Evolutionary conservation across 2,113 vertebrate genomes (phyloP), one percentile per base, ranked within the genome.

Genomic region (Phaetusa simplex): DNA sequence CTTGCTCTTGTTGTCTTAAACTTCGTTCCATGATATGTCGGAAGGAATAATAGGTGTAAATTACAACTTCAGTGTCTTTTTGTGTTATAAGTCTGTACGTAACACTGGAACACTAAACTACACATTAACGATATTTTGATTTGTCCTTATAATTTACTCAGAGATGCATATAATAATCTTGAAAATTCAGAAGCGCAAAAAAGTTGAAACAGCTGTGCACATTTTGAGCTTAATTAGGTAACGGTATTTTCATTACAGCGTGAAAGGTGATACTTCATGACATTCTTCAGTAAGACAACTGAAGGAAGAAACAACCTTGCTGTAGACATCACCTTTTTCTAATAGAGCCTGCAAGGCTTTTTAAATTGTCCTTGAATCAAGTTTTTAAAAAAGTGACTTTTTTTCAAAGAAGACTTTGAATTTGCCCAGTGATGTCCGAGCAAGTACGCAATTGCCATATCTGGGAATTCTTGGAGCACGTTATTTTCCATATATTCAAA

Each of bases 401-500:
- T 55, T 32, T 55, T 55, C 47, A 30, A 55, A 55, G 40, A 32
- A 52, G 56, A 82, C 64, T 69, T 29, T 36, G 56, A 90, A 82
- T 53, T 86, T 58, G 24, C 43, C 19, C 15, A 43, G 24, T 55
- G 40, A 5, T 58, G 14, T 87, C 65, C 34, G 40, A 58, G 29
- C 42, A 90, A 47, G 34, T 36, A 71, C 0, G 0, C 43, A 40
- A 3, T 32, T 78, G 7, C 59, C 32, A 20, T 24, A 27, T 30
- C 52, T 53, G 18, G 49, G 27, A 45, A 21, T 79, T 89, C 32
- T 74, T 59, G 24, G 17, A 55, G 20, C 22, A 32, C 4, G 3
- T 53, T 64, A 2, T 58, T 82, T 86, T 53, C 43, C 0, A 0
- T 64, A 9, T 69, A 3, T 69, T 72, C 38, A 67, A 32, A 17